Evolutionary conservation across 1,140 invertebrate genomes (phyloP).

Genomic region (Caenorhabditis inopinata): DNA sequence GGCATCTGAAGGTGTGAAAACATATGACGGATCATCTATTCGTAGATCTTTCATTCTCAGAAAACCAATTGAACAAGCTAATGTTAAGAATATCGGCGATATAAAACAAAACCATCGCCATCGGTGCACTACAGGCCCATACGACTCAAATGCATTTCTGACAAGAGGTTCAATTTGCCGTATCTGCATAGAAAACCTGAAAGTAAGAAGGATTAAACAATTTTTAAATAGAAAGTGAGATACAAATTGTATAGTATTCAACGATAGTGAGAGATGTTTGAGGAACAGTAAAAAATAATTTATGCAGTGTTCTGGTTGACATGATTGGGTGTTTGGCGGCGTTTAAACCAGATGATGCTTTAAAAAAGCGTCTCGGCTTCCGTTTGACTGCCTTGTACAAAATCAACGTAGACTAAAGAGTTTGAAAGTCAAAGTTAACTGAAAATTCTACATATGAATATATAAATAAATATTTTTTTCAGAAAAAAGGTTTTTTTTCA

Average conservation of each 20-base stretch:
- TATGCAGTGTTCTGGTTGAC: too few relatives aligned
- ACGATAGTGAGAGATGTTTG: neutral
- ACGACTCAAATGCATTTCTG: conserved; percentile 43
- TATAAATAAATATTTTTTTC: too few relatives aligned
- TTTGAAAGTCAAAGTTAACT: too few relatives aligned
- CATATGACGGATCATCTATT: conserved; percentile 65
- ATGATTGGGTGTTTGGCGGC: too few relatives aligned
- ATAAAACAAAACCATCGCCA: conserved; percentile 60
- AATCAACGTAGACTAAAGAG: too few relatives aligned
- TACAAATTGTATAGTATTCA: neutral
- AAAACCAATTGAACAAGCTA: conserved; percentile 56
- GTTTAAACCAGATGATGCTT: too few relatives aligned
- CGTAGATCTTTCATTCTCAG: conserved; percentile 58
- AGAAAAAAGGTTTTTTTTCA: too few relatives aligned
- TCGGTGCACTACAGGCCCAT: conserved; percentile 37
- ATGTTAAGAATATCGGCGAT: conserved; percentile 58
- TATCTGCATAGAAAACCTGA: conserved; percentile 41
- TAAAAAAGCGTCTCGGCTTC: too few relatives aligned
- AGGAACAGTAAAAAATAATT: conserved; percentile 10
- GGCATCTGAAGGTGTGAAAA: conserved; percentile 63
- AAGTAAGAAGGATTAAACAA: neutral
- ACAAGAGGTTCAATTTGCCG: conserved; percentile 39
- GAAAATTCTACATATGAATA: too few relatives aligned
- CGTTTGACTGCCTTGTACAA: too few relatives aligned
- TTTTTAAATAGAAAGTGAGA: neutral